Base-by-base conservation (phyloP, 30 jellyfish, hydroid and myxozoan species). In the Hydra vulgaris region DNA sequence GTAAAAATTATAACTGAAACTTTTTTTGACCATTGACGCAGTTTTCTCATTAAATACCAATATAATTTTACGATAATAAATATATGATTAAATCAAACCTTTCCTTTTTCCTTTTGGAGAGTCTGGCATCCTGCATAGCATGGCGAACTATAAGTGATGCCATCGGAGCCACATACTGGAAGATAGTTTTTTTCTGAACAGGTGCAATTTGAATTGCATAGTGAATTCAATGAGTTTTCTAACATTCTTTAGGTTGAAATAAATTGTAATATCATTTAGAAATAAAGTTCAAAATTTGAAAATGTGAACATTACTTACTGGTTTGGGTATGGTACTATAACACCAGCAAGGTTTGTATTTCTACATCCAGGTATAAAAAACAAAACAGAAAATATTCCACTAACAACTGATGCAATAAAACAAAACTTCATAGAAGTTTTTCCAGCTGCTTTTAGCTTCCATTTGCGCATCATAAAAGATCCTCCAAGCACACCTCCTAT, bases 121-220 rank as follows among this genome's bases (percentile, higher is more conserved):
- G 26, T 23, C 24, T 25, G 40, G 80, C 98, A 91, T 0, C 98
- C 98, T 22, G 98, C 98, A 54, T 82, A 83, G 67, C 98, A 91
- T 1, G 98, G 96, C 3, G 98, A 91, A 80, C 82, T 84, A 74
- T 91, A 91, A 0, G 96, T 75, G 21, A 82, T 78, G 22, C 96
- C 93, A 53, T 91, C 96, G 52, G 84, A 55, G 66, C 98, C 98
- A 66, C 98, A 91, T 0, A 91, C 89, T 3, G 98, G 98, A 15
- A 77, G 70, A 61, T 80, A 91, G 72, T 27, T n/a, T 0, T 70
- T 68, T 53, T 90, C 87, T 7, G 84, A 53, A 53, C 98, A 91
- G 0, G 79, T 78, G 70, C 98, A 91, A 0, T 71, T 82, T 0
- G 78, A 56, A 70, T 91, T 91, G 88, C 98, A 91, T 12, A 66